These are phyloP conservation scores for Calliopum simillimum DNA, from an alignment of 2,888 invertebrate species.

Conservation along the genomic window DNA sequence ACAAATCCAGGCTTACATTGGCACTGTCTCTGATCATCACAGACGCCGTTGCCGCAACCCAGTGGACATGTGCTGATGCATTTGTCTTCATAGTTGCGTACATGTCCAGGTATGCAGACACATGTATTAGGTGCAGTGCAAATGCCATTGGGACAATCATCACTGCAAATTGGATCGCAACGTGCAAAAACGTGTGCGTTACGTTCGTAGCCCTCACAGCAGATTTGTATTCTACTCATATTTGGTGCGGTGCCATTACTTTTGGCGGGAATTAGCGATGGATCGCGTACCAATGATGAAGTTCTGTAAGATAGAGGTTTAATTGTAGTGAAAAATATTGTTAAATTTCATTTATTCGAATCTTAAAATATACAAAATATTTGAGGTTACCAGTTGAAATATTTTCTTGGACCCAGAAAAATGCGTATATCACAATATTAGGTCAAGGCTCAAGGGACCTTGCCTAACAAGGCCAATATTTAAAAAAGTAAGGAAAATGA, in stretches of 20 bases:
- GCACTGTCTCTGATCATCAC: conserved; percentile 58
- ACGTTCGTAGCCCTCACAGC: conserved; percentile 78
- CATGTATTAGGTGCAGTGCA: conserved; percentile 69
- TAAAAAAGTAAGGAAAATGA: too few species aligned
- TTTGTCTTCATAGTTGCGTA: conserved; percentile 58
- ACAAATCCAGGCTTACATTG: conserved; percentile 62
- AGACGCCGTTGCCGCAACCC: conserved; percentile 73
- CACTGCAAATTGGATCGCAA: conserved; percentile 67
- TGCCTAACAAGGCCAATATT: too few species aligned
- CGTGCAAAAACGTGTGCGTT: conserved; percentile 70
- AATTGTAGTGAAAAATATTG: too few species aligned
- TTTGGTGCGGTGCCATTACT: conserved; percentile 70
- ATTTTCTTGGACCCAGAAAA: too few species aligned
- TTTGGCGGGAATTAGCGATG: conserved; percentile 47
- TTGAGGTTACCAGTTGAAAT: too few species aligned
- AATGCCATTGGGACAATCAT: conserved; percentile 69
- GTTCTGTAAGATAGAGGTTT: conserved; percentile 52
- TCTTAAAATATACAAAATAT: too few species aligned
- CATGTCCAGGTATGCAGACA: conserved; percentile 67
- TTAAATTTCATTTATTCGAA: too few species aligned
- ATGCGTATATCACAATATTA: too few species aligned
- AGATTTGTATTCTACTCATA: conserved; percentile 75
- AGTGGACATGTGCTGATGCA: conserved; percentile 78
- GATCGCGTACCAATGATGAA: conserved; percentile 54
- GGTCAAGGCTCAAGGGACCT: too few species aligned